Percentiles rank a stretch among this genome's conserved stretches.
phyloP scores from a whole-genome alignment of 2,113 vertebrate genomes.

The Fulica atra region DNA sequence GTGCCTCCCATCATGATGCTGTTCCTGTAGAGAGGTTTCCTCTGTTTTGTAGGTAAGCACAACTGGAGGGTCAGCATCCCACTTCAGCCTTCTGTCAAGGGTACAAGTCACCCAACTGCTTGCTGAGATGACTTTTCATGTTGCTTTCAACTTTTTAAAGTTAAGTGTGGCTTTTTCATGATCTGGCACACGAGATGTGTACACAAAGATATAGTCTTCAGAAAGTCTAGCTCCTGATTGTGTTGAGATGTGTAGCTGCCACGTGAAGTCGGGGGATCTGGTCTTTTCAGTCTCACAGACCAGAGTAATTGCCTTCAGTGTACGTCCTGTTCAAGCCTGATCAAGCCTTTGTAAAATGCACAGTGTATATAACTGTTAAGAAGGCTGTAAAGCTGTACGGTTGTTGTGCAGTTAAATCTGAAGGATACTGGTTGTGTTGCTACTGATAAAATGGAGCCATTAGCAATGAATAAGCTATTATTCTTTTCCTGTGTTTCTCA shows the following conservation, averaged over 20 bases:
- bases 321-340: neutral
- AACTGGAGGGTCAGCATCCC: neutral
- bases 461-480: conserved; percentile 13
- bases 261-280: neutral
- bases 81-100: neutral
- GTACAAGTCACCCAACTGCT: neutral
- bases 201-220: neutral
- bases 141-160: neutral
- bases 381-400: conserved; percentile 21
- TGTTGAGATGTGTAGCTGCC: neutral
- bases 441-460: neutral
- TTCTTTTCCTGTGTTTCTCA: neutral
- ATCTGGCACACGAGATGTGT: neutral
- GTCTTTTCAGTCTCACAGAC: neutral
- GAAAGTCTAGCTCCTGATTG: neutral
- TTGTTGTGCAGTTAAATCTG: neutral
- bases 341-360: neutral
- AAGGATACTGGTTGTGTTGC: neutral
- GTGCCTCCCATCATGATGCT: accelerated
- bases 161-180: neutral
- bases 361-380: neutral
- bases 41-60: neutral
- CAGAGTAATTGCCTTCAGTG: neutral
- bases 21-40: neutral
- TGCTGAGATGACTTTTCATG: neutral